These are phyloP conservation scores for Bombus waltoni DNA, from an alignment of 1,140 invertebrate species.

Conservation along the genomic window DNA sequence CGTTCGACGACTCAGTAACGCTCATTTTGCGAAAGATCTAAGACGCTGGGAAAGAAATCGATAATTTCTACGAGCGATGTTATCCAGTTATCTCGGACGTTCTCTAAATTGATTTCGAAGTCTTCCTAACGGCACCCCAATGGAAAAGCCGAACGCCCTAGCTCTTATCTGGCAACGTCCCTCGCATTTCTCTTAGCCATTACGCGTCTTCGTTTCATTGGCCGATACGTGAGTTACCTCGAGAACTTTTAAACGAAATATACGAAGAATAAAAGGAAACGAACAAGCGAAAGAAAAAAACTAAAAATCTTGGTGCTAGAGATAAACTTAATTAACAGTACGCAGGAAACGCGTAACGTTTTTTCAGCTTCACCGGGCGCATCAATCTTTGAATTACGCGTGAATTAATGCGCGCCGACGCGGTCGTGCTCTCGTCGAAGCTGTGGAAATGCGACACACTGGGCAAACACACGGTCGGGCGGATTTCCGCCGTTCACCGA, in stretches of 20 bases:
- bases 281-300: background rate
- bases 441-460: conserved; percentile 37
- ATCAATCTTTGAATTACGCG: conserved; percentile 76
- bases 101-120: conserved; percentile 79
- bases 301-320: too few species aligned
- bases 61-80: conserved; percentile 54
- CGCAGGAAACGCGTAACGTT: too few species aligned
- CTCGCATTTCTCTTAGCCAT: conserved; percentile 71
- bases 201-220: conserved; percentile 57
- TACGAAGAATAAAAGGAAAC: background rate
- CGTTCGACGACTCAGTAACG: conserved; percentile 16
- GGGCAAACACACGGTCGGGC: background rate
- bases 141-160: conserved; percentile 42
- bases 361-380: conserved; percentile 60
- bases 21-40: conserved; percentile 13
- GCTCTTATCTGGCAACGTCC: conserved; percentile 74
- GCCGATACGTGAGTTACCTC: conserved; percentile 28
- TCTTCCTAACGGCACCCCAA: conserved; percentile 51
- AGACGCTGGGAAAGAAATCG: conserved; percentile 53
- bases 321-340: background rate
- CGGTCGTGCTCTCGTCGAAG: background rate
- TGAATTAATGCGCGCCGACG: conserved; percentile 65
- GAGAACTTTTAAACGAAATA: background rate
- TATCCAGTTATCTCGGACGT: conserved; percentile 69
- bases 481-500: background rate